Conservation (phyloP, 1,140 invertebrate genomes). For the Aethina tumida region DNA sequence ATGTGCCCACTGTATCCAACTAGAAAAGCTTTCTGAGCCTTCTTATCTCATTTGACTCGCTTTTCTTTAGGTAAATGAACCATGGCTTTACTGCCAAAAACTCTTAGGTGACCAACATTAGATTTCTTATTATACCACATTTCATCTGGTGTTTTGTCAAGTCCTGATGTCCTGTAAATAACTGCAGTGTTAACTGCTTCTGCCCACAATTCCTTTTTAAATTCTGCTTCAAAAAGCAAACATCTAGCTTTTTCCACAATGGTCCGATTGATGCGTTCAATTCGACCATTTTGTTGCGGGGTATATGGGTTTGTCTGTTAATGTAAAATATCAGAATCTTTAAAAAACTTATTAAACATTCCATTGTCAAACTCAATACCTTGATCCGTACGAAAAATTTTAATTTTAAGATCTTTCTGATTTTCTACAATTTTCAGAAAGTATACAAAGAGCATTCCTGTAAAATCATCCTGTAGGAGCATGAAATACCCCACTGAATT, state of each 20-base stretch:
- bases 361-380: conserved; percentile 8
- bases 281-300: conserved; percentile 7
- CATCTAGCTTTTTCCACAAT: conserved; percentile 30
- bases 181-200: conserved; percentile 34
- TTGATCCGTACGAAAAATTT: conserved; percentile 9
- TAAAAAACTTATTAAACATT: conserved; percentile 9
- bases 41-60: conserved; percentile 26
- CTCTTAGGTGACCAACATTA: conserved; percentile 20
- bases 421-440: conserved; percentile 30
- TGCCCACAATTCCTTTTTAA: conserved; percentile 32
- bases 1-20: conserved; percentile 24
- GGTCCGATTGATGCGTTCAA: conserved; percentile 5
- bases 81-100: conserved; percentile 25
- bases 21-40: conserved; percentile 24
- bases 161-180: neutral
- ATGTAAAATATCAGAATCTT: conserved; percentile 10
- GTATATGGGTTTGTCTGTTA: conserved; percentile 8
- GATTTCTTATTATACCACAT: conserved; percentile 12
- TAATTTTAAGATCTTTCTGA: conserved; percentile 17
- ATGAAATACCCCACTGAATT: conserved; percentile 24
- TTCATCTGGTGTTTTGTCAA: conserved; percentile 12
- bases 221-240: conserved; percentile 27
- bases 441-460: conserved; percentile 31
- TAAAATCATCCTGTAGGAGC: conserved; percentile 34
- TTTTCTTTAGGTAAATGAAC: conserved; percentile 24